Base-by-base conservation (phyloP, 2,888 invertebrate genomes). In the Halocaridina rubra region DNA sequence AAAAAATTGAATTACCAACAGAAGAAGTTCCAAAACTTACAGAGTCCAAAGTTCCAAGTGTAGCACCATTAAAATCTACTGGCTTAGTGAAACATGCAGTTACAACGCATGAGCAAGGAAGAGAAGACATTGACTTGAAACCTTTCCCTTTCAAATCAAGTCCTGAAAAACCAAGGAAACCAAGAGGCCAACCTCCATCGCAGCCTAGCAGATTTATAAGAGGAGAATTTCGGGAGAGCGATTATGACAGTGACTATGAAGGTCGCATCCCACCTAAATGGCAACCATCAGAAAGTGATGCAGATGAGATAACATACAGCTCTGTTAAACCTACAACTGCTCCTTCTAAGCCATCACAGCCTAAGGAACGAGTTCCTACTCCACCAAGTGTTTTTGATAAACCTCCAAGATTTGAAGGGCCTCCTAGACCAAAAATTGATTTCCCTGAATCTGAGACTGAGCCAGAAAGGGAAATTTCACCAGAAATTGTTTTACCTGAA, bases 231-330 rank as follows among this genome's bases (percentile, higher is more conserved):
- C 92, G 92, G 72, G 94, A 93, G 90, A 94, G 94, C 89, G 95
- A 95, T 90, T 94, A 94, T 90, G 94, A 94, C 91, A 95, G 94
- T 89, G 94, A 95, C 90, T 93, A 94, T 87, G 94, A 94, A 33
- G 84, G 81, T n/a, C 74, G 67, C 19, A 94, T 95, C 81, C 94
- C 0, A 75, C 87, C 89, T 1, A 92, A 93, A 80, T 95, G 95
- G 95, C 92, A 93, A 0, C 94, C 94, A 0, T 91, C 92, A 13
- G 93, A 93, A 22, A 92, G 92, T 79, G 93, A 93, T 81, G 91
- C 91, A 0, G 93, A 93, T 75, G 93, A 93, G 74, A 92, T 93
- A 1, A 92, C 92, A 27, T 94, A 93, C 89, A 92, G 94, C 27
- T 93, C 92, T 89, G 94, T 94, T 13, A 53, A 64, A 22, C 61